A percentile compares a stretch with the other conserved stretches of the same genome.
Conservation (phyloP, 2,888 invertebrate species). For the Thymelicus sylvestris region DNA sequence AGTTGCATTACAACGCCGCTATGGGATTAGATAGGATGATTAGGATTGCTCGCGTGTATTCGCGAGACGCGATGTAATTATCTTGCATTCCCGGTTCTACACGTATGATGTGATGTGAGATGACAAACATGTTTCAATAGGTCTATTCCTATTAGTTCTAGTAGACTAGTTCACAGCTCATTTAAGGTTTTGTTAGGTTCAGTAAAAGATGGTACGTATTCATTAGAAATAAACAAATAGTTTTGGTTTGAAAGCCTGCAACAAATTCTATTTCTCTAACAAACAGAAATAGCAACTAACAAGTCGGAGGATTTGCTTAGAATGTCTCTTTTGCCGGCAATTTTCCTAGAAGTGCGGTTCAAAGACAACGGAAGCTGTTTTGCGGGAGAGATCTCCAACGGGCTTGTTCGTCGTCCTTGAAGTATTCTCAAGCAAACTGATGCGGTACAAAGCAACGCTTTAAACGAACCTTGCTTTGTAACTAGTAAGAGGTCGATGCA, state of each 20-base stretch:
- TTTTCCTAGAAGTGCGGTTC: conserved; percentile 11
- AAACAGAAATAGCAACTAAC: conserved; percentile 22
- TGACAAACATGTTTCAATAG: background rate
- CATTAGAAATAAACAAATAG: too few relatives aligned
- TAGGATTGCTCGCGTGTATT: conserved; percentile 30
- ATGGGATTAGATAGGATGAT: conserved; percentile 29
- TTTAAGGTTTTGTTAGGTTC: too few relatives aligned
- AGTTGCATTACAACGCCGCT: conserved; percentile 17
- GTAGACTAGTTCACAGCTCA: too few relatives aligned
- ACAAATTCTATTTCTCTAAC: conserved; percentile 8
- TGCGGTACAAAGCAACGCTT: conserved; percentile 8
- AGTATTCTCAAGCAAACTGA: conserved; percentile 20
- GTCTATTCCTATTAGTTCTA: background rate
- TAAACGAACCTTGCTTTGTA: too few relatives aligned
- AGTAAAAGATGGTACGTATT: too few relatives aligned
- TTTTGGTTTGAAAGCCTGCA: background rate
- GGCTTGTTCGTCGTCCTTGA: background rate
- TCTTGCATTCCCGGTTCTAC: conserved; percentile 6
- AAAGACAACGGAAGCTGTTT: conserved; percentile 15
- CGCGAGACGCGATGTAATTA: conserved; percentile 32
- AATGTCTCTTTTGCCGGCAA: conserved; percentile 10
- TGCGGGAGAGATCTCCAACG: conserved; percentile 14
- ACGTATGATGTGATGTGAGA: too few relatives aligned
- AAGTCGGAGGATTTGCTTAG: conserved; percentile 22
- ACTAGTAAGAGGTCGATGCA: too few relatives aligned